Conservation (phyloP, 2,797 vertebrate species). For the Catostomus latipinnis region DNA sequence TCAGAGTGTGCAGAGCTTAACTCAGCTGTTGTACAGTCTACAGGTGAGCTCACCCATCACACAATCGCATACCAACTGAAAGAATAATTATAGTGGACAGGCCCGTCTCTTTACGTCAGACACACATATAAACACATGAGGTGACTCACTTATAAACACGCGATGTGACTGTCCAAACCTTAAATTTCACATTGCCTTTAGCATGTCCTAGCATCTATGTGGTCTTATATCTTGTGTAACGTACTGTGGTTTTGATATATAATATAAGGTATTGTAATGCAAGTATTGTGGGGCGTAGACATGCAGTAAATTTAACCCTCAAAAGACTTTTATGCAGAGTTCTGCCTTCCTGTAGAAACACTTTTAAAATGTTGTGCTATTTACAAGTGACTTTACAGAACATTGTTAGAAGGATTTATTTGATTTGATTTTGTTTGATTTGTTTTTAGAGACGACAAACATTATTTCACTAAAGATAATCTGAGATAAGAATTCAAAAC, state of each 20-base stretch:
- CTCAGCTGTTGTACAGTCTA: constrained; percentile 91
- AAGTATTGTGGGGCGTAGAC: background rate
- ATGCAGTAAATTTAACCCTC: background rate
- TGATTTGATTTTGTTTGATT: too few species aligned
- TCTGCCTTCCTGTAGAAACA: background rate
- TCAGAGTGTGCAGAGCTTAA: constrained; percentile 91
- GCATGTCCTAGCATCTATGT: background rate
- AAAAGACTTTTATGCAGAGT: background rate
- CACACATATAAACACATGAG: background rate
- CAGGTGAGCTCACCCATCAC: constrained; percentile 81
- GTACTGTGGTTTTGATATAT: background rate
- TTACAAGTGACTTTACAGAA: background rate
- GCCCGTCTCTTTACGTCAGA: constrained; percentile 10
- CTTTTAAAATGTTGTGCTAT: background rate
- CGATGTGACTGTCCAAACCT: constrained; percentile 3
- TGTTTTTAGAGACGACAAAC: too few species aligned
- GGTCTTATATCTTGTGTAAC: constrained; percentile 9
- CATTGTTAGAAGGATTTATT: too few species aligned
- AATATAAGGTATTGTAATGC: background rate
- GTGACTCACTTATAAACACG: constrained; percentile 6
- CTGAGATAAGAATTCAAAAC: background rate
- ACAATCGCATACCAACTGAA: constrained; percentile 23
- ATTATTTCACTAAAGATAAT: too few species aligned
- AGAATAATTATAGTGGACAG: constrained; percentile 43
- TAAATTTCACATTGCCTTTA: background rate